Conservation (phyloP, 2,113 vertebrate genomes). For the Anhinga rufa region DNA sequence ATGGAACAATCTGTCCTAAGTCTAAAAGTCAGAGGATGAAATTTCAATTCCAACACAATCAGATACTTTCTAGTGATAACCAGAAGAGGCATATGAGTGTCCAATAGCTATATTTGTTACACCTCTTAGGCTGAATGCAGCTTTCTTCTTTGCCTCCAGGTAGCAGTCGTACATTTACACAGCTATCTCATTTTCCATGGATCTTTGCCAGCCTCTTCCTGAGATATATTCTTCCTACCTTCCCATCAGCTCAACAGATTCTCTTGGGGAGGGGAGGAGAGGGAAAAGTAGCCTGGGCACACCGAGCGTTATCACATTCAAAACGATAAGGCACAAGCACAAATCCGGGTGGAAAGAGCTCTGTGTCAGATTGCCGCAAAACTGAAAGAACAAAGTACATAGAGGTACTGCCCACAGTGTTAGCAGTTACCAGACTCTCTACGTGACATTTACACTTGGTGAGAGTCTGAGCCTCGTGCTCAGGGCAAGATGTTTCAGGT, state of each 20-base stretch:
- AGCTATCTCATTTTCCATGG: background rate
- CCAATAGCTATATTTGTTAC: background rate
- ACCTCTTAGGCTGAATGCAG: background rate
- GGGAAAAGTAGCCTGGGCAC: background rate
- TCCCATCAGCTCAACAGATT: background rate
- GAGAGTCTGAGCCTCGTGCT: background rate
- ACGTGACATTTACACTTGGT: background rate
- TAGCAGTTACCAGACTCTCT: background rate
- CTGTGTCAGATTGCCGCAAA: background rate
- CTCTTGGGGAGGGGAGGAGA: background rate
- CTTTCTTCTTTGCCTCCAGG: background rate
- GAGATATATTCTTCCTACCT: background rate
- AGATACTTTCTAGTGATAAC: background rate
- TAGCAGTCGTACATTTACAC: background rate
- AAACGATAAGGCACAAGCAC: background rate
- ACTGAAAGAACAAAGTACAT: background rate
- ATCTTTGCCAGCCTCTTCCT: background rate
- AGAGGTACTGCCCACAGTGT: background rate
- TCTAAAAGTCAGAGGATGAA: background rate
- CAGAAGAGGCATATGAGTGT: background rate
- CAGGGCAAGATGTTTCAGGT: conserved; percentile 18
- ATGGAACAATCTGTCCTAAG: background rate
- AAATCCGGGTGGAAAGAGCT: background rate
- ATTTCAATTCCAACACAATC: background rate
- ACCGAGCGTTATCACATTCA: background rate